A percentile compares a stretch with the other conserved stretches of the same genome.
phyloP scores from a whole-genome alignment of 2,797 vertebrate species.

The Pipistrellus nathusii region DNA sequence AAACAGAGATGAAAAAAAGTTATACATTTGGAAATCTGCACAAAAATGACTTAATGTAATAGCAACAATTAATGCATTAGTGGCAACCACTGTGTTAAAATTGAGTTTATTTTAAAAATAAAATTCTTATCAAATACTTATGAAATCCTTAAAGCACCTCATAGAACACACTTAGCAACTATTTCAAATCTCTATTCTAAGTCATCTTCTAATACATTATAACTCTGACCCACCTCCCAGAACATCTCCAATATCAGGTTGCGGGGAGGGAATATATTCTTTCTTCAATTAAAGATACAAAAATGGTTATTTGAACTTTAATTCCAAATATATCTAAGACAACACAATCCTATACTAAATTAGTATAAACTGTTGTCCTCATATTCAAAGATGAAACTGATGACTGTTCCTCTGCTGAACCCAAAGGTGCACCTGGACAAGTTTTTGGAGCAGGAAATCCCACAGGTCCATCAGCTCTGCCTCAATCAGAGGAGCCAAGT shows the following conservation, averaged over 20 bases:
- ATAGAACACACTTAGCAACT: neutral
- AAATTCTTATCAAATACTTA: constrained; percentile 40
- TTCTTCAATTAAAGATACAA: constrained; percentile 44
- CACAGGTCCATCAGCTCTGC: neutral
- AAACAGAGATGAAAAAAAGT: neutral
- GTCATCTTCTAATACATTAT: neutral
- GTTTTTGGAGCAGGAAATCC: neutral
- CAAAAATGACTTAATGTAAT: neutral
- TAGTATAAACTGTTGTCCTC: neutral
- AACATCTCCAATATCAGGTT: neutral
- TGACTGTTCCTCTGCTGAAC: neutral
- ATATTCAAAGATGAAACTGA: neutral
- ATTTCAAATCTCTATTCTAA: constrained; percentile 19
- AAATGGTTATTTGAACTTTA: constrained; percentile 8
- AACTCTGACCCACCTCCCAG: neutral
- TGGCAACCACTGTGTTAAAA: neutral
- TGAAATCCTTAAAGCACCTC: neutral
- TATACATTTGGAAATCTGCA: neutral
- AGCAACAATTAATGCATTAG: neutral
- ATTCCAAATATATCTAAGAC: constrained; percentile 17
- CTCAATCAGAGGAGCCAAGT: neutral
- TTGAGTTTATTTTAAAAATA: constrained; percentile 38
- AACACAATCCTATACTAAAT: neutral
- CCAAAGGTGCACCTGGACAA: neutral
- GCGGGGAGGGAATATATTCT: neutral